Evolutionary conservation across 2,113 vertebrate genomes (phyloP).

Genomic region (Triplophysa tibetana): DNA sequence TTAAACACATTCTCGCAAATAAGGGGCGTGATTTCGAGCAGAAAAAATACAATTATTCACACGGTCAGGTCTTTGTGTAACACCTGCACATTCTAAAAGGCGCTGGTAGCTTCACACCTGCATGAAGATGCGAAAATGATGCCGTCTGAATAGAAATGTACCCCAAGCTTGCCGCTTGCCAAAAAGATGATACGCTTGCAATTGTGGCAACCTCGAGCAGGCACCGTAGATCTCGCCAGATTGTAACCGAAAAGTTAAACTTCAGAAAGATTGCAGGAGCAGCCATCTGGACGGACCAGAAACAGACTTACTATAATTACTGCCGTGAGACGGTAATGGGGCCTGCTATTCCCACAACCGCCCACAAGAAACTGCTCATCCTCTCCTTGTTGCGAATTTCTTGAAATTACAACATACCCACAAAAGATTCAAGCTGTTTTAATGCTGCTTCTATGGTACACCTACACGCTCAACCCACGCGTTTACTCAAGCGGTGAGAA

Average conservation of each 20-base stretch:
- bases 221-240: not conserved
- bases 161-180: not conserved
- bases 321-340: slow-evolving; percentile 21
- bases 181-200: not conserved
- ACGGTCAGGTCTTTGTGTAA: slow-evolving; percentile 4
- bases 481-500: slow-evolving; percentile 5
- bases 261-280: slow-evolving; percentile 28
- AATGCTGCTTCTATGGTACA: not conserved
- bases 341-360: slow-evolving; percentile 27
- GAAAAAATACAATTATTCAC: slow-evolving; percentile 20
- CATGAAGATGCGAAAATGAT: slow-evolving; percentile 11
- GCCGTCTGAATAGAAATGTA: slow-evolving; percentile 19
- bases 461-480: slow-evolving; percentile 14
- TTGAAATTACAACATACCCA: slow-evolving; percentile 20
- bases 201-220: slow-evolving; percentile 19
- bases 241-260: slow-evolving; percentile 35
- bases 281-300: slow-evolving; percentile 21
- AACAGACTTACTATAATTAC: slow-evolving; percentile 34
- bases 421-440: slow-evolving; percentile 1
- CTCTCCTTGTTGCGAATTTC: slow-evolving; percentile 8
- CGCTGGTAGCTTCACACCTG: slow-evolving; percentile 6
- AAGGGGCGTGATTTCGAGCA: slow-evolving; percentile 9
- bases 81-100: slow-evolving; percentile 36
- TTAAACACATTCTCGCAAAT: slow-evolving; percentile 40
- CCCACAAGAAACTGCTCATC: slow-evolving; percentile 27